Evolutionary conservation across 1,140 invertebrate species (phyloP).

Genomic region (Lerema accius): DNA sequence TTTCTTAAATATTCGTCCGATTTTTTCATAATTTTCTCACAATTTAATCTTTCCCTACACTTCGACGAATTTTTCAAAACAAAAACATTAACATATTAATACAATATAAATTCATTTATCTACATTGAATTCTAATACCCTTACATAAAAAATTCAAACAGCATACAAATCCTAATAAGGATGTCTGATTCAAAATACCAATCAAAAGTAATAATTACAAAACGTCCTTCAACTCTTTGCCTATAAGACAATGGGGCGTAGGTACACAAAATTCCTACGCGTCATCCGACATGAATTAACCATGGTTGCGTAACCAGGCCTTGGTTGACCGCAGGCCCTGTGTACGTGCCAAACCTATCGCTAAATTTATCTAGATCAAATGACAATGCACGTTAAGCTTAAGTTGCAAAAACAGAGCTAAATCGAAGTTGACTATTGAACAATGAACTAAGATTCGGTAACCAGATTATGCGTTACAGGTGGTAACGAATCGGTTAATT

Average conservation of each 20-base stretch:
- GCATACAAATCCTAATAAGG: no score
- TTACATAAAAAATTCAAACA: no score
- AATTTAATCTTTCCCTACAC: no score
- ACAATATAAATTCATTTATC: no score
- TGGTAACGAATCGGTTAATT: no score
- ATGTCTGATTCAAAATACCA: neutral
- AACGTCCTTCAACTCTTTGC: constrained; percentile 35
- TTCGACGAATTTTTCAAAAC: no score
- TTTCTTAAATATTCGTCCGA: no score
- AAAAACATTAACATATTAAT: no score
- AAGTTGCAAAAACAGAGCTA: constrained; percentile 18
- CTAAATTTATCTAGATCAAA: constrained; percentile 43
- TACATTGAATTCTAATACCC: no score
- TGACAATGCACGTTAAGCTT: constrained; percentile 13
- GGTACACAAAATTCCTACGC: constrained; percentile 58
- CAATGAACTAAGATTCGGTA: constrained; percentile 5
- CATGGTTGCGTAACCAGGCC: constrained; percentile 65
- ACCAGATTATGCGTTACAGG: constrained; percentile 9
- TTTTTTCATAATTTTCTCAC: no score
- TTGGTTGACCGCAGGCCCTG: constrained; percentile 56
- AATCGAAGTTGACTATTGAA: constrained; percentile 9
- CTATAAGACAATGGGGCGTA: constrained; percentile 45
- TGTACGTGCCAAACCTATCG: constrained; percentile 33
- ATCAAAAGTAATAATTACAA: neutral
- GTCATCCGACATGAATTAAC: constrained; percentile 66